Percentiles rank a stretch among this genome's conserved stretches.
These are phyloP conservation scores for Drosophila atripex DNA, from an alignment of 2,888 invertebrate genomes.

Conservation along the genomic window DNA sequence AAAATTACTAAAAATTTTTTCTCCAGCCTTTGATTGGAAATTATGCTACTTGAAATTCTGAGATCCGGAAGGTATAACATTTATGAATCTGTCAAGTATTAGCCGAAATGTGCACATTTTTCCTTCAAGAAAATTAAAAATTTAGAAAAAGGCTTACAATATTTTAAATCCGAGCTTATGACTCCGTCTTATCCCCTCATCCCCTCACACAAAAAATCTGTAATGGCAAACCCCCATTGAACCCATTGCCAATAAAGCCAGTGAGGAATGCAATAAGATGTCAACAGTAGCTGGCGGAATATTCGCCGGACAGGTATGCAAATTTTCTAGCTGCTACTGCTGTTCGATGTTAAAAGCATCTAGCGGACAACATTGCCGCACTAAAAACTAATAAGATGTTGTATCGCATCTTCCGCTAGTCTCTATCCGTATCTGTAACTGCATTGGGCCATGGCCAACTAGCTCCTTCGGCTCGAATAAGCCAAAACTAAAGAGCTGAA, in stretches of 20 bases:
- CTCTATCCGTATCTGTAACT: conserved; percentile 32
- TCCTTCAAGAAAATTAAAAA: too few species aligned
- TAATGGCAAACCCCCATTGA: conserved; percentile 11
- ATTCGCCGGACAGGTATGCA: conserved; percentile 39
- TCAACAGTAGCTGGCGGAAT: conserved; percentile 42
- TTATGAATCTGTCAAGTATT: too few species aligned
- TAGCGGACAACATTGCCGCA: conserved; percentile 22
- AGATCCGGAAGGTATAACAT: too few species aligned
- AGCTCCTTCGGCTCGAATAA: conserved; percentile 1
- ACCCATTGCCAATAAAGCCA: conserved; percentile 21
- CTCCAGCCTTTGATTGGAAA: too few species aligned
- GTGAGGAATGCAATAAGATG: conserved; percentile 51
- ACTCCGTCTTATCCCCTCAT: neutral
- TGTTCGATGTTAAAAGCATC: conserved; percentile 45
- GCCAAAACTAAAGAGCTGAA: conserved; percentile 26
- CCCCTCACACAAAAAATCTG: neutral
- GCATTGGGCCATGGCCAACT: conserved; percentile 15
- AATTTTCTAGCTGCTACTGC: conserved; percentile 27
- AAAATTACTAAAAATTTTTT: too few species aligned
- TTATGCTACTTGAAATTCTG: too few species aligned
- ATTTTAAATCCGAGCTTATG: too few species aligned
- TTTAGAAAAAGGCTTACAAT: too few species aligned
- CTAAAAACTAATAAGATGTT: conserved; percentile 76
- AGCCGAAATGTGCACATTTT: too few species aligned
- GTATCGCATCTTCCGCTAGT: conserved; percentile 53